phyloP scores from a whole-genome alignment of 2,888 invertebrate species.

The Chirona hameri region DNA sequence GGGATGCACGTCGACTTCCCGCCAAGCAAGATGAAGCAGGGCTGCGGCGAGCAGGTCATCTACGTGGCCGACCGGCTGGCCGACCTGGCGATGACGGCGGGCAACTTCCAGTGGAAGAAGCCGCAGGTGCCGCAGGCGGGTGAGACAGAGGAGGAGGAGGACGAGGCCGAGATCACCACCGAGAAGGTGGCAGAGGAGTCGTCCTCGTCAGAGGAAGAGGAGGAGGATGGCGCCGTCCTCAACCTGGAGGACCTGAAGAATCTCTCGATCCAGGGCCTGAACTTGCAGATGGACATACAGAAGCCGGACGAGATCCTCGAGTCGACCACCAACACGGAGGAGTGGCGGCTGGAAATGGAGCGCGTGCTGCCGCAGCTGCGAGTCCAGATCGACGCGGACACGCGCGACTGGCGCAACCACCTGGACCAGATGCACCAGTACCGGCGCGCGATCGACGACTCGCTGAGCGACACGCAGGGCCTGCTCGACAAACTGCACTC shows the following conservation, averaged over 20 bases:
- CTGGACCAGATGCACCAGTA: conserved; percentile 86
- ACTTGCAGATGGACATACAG: conserved; percentile 50
- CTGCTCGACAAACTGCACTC: conserved; percentile 76
- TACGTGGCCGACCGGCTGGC: conserved; percentile 79
- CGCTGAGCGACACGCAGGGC: conserved; percentile 60
- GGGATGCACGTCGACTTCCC: conserved; percentile 75
- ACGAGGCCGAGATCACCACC: conserved; percentile 39
- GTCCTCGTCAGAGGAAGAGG: conserved; percentile 78
- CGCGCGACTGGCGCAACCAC: conserved; percentile 87
- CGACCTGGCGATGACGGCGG: conserved; percentile 71
- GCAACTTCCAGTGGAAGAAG: conserved; percentile 44
- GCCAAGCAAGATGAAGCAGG: conserved; percentile 87
- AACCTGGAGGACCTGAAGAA: neutral
- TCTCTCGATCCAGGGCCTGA: conserved; percentile 61
- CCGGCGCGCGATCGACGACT: conserved; percentile 61
- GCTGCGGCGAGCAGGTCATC: conserved; percentile 84
- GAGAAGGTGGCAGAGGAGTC: conserved; percentile 61
- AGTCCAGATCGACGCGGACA: conserved; percentile 51
- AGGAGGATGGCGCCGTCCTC: conserved; percentile 47
- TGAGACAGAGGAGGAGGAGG: conserved; percentile 33
- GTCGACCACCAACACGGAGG: conserved; percentile 58
- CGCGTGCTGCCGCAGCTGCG: conserved; percentile 80
- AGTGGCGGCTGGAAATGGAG: conserved; percentile 90
- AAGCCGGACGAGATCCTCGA: conserved; percentile 56
- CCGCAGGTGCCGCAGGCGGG: neutral